Evolutionary conservation across 2,797 vertebrate species (phyloP), one percentile per base, ranked within the genome.

Genomic region (Myotis pilosus): DNA sequence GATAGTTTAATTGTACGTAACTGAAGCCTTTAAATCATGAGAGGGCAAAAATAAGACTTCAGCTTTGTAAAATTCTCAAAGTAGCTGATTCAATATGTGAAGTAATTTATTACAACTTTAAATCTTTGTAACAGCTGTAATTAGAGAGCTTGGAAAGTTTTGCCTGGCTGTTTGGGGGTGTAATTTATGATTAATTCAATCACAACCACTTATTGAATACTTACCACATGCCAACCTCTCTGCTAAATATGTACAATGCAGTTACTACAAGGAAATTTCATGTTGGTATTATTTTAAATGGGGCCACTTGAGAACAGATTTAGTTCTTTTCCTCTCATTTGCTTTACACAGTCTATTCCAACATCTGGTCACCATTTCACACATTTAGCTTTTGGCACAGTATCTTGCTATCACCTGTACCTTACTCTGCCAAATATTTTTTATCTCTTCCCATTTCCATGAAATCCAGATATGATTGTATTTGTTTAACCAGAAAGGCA

Each of bases 111-210:
- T 89, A 75, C n/a, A 78, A 60, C 11, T 79, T 94, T 83, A 72
- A 19, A 80, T 87, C 49, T 15, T 92, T 89, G 94, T 71, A 91
- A 82, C 13, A 89, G 30, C 41, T 90, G 6, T 90, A 44, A 96
- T 80, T 80, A 80, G 79, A 94, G 51, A 60, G 0, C 17, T 62
- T 94, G 12, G 38, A 55, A 90, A 83, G 12, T 66, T 93, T 91
- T 47, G 1, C 41, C 68, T 86, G 36, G 25, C 2, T 74, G 13
- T 72, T 85, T 89, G 28, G 60, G 30, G 86, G 47, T 68, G 17
- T 89, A 72, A 89, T 71, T 93, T 91, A 72, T 91, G 10, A 86
- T 89, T 91, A 55, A 66, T 72, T 86, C 30, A 82, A 62, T 78
- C 49, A 94, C 57, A 81, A 78, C 7, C 30, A 76, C 71, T 72